These are phyloP conservation scores for Dromaius novaehollandiae DNA, from an alignment of 2,113 vertebrate genomes.

Conservation along the genomic window DNA sequence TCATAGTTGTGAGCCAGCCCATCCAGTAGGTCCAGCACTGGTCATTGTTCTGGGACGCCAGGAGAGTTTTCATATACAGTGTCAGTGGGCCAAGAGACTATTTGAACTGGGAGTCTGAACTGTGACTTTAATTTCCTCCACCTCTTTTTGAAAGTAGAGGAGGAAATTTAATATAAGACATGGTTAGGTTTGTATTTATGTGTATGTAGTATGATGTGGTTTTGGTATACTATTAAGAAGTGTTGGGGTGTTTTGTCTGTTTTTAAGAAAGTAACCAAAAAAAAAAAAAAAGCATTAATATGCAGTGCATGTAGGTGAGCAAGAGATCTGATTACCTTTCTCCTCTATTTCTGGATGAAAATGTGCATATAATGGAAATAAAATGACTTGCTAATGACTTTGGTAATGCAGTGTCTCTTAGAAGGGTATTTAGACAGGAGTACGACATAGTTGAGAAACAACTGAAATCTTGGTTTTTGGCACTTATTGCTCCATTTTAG, in stretches of 20 bases:
- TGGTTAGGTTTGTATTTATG: background rate
- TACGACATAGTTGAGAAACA: background rate
- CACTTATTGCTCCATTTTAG: background rate
- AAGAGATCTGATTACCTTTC: conserved; percentile 45
- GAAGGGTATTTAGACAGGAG: background rate
- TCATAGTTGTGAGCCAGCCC: background rate
- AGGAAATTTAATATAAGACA: background rate
- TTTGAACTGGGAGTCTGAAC: background rate
- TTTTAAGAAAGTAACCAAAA: background rate
- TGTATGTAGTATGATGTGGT: background rate
- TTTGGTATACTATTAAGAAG: conserved; percentile 4
- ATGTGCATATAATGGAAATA: conserved; percentile 45
- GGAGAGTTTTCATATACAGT: background rate
- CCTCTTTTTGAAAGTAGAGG: background rate
- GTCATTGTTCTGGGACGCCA: background rate
- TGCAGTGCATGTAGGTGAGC: conserved; percentile 5
- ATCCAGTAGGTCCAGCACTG: background rate
- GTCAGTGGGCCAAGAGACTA: background rate
- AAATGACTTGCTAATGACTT: conserved; percentile 56
- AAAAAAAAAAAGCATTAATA: background rate
- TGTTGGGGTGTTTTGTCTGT: background rate
- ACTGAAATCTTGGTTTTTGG: background rate
- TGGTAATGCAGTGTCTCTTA: background rate
- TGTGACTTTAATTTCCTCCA: background rate
- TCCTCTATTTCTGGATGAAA: conserved; percentile 17